Percentiles rank a stretch among this genome's conserved stretches.
These are phyloP conservation scores for Pangasius sanitwongsei DNA, from an alignment of 2,797 vertebrate genomes.

Conservation along the genomic window DNA sequence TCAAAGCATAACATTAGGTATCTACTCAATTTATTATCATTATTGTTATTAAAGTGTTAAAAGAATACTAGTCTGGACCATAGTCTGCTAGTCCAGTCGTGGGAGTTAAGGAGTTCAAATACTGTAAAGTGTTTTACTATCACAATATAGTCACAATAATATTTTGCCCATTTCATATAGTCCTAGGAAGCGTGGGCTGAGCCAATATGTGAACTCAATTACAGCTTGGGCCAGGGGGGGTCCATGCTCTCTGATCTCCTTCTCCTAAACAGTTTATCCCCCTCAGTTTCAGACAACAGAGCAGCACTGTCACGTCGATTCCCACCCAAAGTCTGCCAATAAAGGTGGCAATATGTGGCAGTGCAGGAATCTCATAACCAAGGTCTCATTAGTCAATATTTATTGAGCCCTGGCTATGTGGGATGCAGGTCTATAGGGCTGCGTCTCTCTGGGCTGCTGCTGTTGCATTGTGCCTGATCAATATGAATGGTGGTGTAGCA, in stretches of 20 bases:
- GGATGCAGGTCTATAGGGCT: conserved; percentile 48
- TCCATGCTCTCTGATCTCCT: conserved; percentile 36
- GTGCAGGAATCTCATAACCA: conserved; percentile 38
- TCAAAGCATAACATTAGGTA: not conserved
- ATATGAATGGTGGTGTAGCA: conserved; percentile 37
- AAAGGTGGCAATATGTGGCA: conserved; percentile 44
- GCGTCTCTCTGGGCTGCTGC: conserved; percentile 35
- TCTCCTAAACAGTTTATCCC: conserved; percentile 39
- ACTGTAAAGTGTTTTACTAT: not conserved
- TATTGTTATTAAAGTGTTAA: not conserved
- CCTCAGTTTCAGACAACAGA: conserved; percentile 36
- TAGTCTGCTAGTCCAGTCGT: not conserved
- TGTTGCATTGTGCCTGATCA: conserved; percentile 63
- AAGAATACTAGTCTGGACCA: not conserved
- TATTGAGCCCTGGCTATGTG: conserved; percentile 53
- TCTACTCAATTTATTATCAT: not conserved
- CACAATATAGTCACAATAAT: not conserved
- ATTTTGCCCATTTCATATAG: conserved; percentile 19
- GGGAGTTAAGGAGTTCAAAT: not conserved
- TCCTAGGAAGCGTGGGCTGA: conserved; percentile 10
- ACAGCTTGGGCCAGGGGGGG: conserved; percentile 21
- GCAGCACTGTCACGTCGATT: conserved; percentile 30
- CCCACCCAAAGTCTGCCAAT: conserved; percentile 41
- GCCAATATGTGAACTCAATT: conserved; percentile 26
- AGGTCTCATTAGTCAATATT: conserved; percentile 60